Evolutionary conservation across 2,113 vertebrate species (phyloP).

Genomic region (Chionodraco myersi): DNA sequence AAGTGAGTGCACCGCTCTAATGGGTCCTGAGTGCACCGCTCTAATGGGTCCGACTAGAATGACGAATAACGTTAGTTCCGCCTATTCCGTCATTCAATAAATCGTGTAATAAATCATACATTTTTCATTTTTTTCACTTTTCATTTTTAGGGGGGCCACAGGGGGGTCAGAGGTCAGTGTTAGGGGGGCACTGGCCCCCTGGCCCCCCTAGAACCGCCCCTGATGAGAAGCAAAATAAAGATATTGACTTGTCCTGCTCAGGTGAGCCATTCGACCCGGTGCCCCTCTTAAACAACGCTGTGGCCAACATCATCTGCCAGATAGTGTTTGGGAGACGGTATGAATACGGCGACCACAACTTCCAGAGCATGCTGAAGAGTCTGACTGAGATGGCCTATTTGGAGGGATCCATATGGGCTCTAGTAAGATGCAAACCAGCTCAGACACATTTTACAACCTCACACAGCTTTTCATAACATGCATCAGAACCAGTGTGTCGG

Average conservation of each 20-base stretch:
- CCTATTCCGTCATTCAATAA: too few species aligned
- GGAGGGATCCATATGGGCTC: conserved; percentile 80
- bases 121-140: too few species aligned
- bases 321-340: conserved; percentile 89
- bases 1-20: too few species aligned
- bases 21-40: too few species aligned
- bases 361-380: conserved; percentile 85
- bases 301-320: conserved; percentile 90
- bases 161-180: too few species aligned
- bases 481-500: neutral
- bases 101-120: too few species aligned
- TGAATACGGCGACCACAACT: conserved; percentile 83
- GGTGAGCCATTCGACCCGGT: conserved; percentile 87
- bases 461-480: neutral
- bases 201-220: too few species aligned
- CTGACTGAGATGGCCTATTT: conserved; percentile 79
- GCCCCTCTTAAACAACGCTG: conserved; percentile 85
- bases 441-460: neutral
- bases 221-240: neutral
- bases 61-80: too few species aligned
- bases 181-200: too few species aligned
- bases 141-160: too few species aligned
- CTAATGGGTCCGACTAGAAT: too few species aligned
- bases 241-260: conserved; percentile 52
- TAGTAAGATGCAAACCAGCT: conserved; percentile 71